Base-by-base conservation (phyloP, 2,888 invertebrate species). In the Euplexia lucipara region DNA sequence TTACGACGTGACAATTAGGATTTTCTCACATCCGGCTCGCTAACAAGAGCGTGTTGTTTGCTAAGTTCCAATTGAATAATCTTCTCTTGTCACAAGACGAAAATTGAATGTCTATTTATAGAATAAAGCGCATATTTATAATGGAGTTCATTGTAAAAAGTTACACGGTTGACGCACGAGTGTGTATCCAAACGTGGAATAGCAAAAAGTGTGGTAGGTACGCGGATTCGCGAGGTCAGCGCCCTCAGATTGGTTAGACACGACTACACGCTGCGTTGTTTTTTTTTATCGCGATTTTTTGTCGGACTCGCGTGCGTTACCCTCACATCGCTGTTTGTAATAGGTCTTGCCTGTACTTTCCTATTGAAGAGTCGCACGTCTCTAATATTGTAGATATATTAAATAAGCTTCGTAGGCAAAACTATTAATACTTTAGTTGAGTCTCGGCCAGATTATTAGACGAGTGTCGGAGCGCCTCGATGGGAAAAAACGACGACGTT, bases 241-340 rank as follows among this genome's bases (percentile, higher is more conserved):
- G 94, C 70, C 89, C 94, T 86, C 82, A 83, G 86, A 90, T 92
- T 90, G 87, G 91, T 90, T 91, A 91, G 91, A 89, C 90, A 88
- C 87, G 88, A 87, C 78, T 76, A 56, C 83, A 80, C 81, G 61
- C 49, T 83, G 78, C 75, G 82, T 83, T 87, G 91, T 92, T 92
- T 93, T 90, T 86, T 86, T 70, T 68, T 66, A 67, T 69, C 82
- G 82, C 84, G 80, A 79, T 83, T 92, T 93, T 93, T 93, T 92
- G 91, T 90, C 85, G 86, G 69, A 81, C 70, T 82, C 79, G 87
- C 93, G 94, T 92, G 90, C 92, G 86, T 93, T 94, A 94, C 91
- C 91, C 92, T 83, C 90, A 70, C 67, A 75, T 71, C 75, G 65
- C 56, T 69, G 69, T 78, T 73, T 77, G 61, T 70, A 72, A 68